A percentile compares a stretch with the other conserved stretches of the same genome.
Conservation (phyloP, 2,113 vertebrate genomes). For the Pangasianodon gigas region DNA sequence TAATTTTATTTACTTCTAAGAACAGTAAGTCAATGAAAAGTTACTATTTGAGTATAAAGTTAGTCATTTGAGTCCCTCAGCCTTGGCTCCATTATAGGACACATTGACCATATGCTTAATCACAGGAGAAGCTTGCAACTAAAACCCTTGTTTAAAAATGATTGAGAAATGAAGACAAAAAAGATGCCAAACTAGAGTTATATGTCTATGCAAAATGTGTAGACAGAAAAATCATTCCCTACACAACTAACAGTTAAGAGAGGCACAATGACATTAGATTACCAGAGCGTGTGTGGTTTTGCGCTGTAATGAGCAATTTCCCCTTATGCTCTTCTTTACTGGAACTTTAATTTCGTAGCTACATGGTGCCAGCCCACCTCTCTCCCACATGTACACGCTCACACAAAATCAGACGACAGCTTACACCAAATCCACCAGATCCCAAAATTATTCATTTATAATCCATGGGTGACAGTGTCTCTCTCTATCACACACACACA, state of each 20-base stretch:
- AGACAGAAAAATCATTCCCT: not conserved
- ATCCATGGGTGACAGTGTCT: not conserved
- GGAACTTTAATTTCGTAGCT: slow-evolving; percentile 25
- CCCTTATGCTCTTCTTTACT: slow-evolving; percentile 1
- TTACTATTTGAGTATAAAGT: not conserved
- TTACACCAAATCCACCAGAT: not conserved
- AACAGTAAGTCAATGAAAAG: not conserved
- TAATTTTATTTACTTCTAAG: not conserved
- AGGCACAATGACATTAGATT: not conserved
- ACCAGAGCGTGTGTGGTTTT: not conserved
- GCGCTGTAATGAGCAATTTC: slow-evolving; percentile 30
- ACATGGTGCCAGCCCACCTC: not conserved
- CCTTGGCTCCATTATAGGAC: not conserved
- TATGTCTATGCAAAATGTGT: not conserved
- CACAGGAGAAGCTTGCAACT: not conserved
- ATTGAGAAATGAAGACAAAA: not conserved
- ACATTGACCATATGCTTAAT: not conserved
- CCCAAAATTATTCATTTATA: slow-evolving; percentile 6
- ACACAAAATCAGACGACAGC: slow-evolving; percentile 1
- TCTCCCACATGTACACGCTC: slow-evolving; percentile 18
- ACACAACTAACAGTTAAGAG: not conserved
- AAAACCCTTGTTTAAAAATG: not conserved
- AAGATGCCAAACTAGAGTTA: not conserved
- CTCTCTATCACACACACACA: not conserved
- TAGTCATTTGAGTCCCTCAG: not conserved